phyloP scores from a whole-genome alignment of 2,797 vertebrate species.

The Mus minutoides region DNA sequence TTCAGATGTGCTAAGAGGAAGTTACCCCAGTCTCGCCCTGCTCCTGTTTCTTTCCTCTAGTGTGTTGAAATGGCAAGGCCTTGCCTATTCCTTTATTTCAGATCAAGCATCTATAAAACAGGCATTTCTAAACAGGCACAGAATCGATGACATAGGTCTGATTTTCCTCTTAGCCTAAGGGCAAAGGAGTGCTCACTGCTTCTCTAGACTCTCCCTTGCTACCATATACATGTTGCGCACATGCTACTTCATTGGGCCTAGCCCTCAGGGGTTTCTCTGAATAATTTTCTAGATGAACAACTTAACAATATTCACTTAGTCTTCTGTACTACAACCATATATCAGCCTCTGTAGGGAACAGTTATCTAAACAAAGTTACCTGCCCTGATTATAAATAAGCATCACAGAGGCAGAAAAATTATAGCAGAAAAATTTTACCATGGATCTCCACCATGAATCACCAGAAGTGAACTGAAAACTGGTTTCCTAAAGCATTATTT shows the following conservation, averaged over 20 bases:
- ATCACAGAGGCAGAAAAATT: neutral
- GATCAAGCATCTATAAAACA: neutral
- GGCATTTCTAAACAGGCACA: neutral
- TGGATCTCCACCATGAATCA: neutral
- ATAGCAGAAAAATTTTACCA: neutral
- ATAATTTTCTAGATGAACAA: neutral
- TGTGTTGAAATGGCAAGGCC: neutral
- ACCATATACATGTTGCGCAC: rapidly evolving
- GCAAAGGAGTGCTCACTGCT: neutral
- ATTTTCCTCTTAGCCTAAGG: neutral
- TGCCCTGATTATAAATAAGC: conserved; percentile 29
- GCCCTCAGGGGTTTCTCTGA: neutral
- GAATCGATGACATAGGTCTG: neutral
- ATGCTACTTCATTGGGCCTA: rapidly evolving
- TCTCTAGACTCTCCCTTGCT: neutral
- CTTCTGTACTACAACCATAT: neutral
- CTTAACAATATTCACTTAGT: conserved; percentile 31
- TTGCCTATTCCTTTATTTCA: neutral
- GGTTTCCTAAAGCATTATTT: conserved; percentile 9
- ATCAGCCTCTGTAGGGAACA: neutral
- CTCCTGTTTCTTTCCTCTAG: neutral
- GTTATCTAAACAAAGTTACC: neutral
- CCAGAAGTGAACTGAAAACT: conserved; percentile 15
- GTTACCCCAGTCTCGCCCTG: neutral
- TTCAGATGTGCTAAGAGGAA: neutral